These are phyloP conservation scores for Radopholus similis DNA, from an alignment of 1,140 invertebrate genomes.

Conservation along the genomic window DNA sequence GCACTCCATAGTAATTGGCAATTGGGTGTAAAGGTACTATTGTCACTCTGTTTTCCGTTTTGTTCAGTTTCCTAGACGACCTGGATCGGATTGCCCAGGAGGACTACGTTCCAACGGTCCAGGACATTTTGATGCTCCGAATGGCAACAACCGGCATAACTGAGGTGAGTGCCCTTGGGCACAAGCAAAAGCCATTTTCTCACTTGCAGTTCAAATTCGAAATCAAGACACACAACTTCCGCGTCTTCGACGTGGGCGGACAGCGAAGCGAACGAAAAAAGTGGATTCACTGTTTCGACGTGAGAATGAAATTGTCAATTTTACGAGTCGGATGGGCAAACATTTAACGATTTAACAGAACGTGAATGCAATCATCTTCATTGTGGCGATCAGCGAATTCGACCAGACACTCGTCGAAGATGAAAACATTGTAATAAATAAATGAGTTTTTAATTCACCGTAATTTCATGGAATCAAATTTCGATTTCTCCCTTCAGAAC, in stretches of 20 bases:
- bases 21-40: too few relatives aligned
- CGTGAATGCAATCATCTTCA: constrained; percentile 68
- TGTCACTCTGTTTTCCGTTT: too few relatives aligned
- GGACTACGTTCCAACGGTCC: constrained; percentile 88
- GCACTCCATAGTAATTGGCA: constrained; percentile 66
- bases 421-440: constrained; percentile 85
- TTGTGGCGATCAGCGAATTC: constrained; percentile 71
- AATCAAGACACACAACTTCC: constrained; percentile 10
- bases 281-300: constrained; percentile 88
- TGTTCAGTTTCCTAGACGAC: constrained; percentile 67
- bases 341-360: too few relatives aligned
- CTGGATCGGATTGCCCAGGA: constrained; percentile 83
- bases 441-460: constrained; percentile 52
- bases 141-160: constrained; percentile 81
- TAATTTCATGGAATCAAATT: constrained; percentile 53
- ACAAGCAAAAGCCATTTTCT: not conserved
- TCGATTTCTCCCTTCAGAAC: constrained; percentile 33
- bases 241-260: constrained; percentile 59
- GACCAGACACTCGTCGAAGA: constrained; percentile 92
- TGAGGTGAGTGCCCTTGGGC: constrained; percentile 9
- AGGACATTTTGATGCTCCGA: constrained; percentile 90
- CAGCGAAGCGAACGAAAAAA: constrained; percentile 92
- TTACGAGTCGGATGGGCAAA: too few relatives aligned
- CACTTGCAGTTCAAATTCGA: constrained; percentile 18
- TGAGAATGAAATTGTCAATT: too few relatives aligned